Base-by-base conservation (phyloP, 2,113 vertebrate species). In the Vidua chalybeata region DNA sequence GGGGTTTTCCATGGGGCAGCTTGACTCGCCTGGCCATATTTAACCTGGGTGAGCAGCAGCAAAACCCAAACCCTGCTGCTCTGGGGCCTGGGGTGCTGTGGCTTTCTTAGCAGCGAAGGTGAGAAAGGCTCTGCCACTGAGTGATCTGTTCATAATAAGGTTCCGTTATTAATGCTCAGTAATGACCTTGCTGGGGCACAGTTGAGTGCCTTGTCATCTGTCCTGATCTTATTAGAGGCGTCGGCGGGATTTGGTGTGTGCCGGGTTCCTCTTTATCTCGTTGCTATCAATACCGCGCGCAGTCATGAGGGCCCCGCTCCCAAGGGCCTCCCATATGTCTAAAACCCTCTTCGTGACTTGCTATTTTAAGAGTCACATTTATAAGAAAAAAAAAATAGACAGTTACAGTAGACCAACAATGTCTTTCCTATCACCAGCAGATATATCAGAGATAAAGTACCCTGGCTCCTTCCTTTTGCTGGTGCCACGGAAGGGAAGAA, bases 351-450 rank as follows among this genome's bases (percentile, higher is more conserved):
- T 84, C 30, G 14, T 92, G 92, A 71, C 94, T 97, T 93, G 91
- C 95, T 96, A 89, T 96, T 96, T 96, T 92, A 55, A 87, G 95
- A 92, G 95, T 48, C 16, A 4, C 94, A 87, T 94, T 94, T 94
- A 48, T 92, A 93, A 92, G 89, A 61, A 46, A 54, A 74, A 54
- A 74, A 35, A 91, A 95, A 35, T 3, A 91, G 89, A 69, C 80
- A 87, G 86, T 59, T 2, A 13, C 91, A 93, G 86, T 62, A 94
- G 95, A 77, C 90, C 93, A 89, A 67, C 72, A 68, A 33, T 84
- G 91, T 94, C 94, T 96, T 75, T 72, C 73, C 89, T 75, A 74
- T 90, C 94, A 93, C 15, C 80, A 67, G 89, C 71, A 94, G 95
- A 91, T 94, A 59, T 4, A 90, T 85, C 75, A 43, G 86, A 93